Base-by-base conservation (phyloP, 2,797 vertebrate genomes). In the Botia almorhae region DNA sequence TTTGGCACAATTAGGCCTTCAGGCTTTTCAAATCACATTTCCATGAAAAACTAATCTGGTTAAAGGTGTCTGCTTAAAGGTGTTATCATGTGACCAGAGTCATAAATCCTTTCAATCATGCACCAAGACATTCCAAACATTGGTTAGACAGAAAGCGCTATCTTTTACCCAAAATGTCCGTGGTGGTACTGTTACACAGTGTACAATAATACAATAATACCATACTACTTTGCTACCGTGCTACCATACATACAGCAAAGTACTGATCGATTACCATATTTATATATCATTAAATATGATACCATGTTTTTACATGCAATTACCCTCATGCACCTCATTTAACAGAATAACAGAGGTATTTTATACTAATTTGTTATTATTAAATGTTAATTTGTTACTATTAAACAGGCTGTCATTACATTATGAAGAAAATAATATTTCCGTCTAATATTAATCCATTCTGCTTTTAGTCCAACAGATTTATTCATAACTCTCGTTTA, bases 41-140 rank as follows among this genome's bases (percentile, higher is more conserved):
- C 8, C 56, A 53, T 48, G 21, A 39, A 79, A 79, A 79, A 67
- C 68, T 76, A 76, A 80, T 81, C 68, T 72, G 72, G 73, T 64
- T 63, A 69, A 70, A 29, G 5, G 74, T 56, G 48, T 60, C 33
- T 33, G 33, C 33, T 33, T 33, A 33, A 33, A 33, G 33, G 33
- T 77, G 33, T 63, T 63, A 56, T 80, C 76, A 80, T 79, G 77
- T 83, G 82, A 17, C 65, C 65, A 43, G 33, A 13, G 14, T 78
- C 61, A 73, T 17, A 80, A 74, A 74, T 50, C 43, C 16, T 55
- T 60, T 36, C n/a, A 68, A n/a, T 82, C 61, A 43, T 74, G 61
- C 26, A 58, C 70, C 50, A 26, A 65, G 26, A 63, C 7, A 16
- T 63, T 63, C 2, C 12, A 33, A 29, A 21, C 60, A 16, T 33